These are phyloP conservation scores for Acanthurus tractus DNA, from an alignment of 2,797 vertebrate species.

Conservation along the genomic window DNA sequence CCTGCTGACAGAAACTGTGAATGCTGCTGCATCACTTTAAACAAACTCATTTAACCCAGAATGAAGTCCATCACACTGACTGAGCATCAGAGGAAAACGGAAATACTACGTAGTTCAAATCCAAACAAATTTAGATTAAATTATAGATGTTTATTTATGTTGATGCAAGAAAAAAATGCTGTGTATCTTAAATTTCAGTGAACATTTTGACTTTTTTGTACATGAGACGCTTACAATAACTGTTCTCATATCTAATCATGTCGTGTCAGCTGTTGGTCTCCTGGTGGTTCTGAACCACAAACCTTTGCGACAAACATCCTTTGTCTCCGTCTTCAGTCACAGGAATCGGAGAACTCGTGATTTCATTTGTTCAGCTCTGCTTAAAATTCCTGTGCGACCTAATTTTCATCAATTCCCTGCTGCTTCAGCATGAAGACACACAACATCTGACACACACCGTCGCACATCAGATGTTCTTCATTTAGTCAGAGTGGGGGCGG, in stretches of 20 bases:
- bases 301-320: slow-evolving; percentile 1
- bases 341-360: slow-evolving; percentile 16
- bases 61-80: background rate
- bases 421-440: slow-evolving; percentile 7
- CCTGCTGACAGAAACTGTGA: background rate
- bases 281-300: background rate
- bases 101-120: too few species aligned
- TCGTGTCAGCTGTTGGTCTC: background rate
- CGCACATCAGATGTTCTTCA: slow-evolving; percentile 33
- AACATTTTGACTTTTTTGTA: background rate
- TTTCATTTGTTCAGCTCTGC: slow-evolving; percentile 17
- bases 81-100: too few species aligned
- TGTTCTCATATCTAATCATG: background rate
- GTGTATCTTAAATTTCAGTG: too few species aligned
- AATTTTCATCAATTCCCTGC: slow-evolving; percentile 28
- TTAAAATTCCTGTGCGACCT: slow-evolving; percentile 45
- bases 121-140: background rate
- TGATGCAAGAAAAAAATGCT: too few species aligned
- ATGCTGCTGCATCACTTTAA: background rate
- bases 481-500: background rate
- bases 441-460: slow-evolving; percentile 33
- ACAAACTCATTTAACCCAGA: background rate
- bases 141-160: too few species aligned
- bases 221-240: background rate
- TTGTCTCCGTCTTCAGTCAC: background rate